Base-by-base conservation (phyloP, 2,113 vertebrate species). In the Climacteris rufus region DNA sequence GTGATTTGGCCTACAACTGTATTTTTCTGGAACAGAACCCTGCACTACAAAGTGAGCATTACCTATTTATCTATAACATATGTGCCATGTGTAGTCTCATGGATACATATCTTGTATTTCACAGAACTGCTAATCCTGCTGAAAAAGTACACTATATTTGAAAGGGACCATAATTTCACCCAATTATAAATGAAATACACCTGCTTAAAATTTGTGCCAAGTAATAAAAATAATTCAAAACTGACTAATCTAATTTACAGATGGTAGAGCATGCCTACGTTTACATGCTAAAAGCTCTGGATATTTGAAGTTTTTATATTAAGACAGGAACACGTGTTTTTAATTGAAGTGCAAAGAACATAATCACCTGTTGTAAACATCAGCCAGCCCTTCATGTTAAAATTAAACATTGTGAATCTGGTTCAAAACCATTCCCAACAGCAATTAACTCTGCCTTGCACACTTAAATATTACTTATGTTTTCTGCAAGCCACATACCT, bases 321-420 rank as follows among this genome's bases (percentile, higher is more conserved):
- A 92, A 71, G 25, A 19, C 49, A 81, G 21, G 7, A 65, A 49
- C 74, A 89, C 11, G 50, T 84, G 92, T n/a, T 77, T 95, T 88
- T 86, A 83, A 90, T 88, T 94, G 12, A 91, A 92, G 65, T 42
- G 37, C 17, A 65, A 89, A 94, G 25, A 83, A 65, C 57, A 59
- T 63, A 90, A 80, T 90, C 56, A 90, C 53, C 52, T 94, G 27
- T 78, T 96, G 94, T 59, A 53, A 90, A 93, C 49, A 83, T 54
- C 65, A 90, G 11, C 4, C 44, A 94, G n/a, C 3, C n/a, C 28
- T 87, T 71, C 42, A 64, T 82, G 53, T 72, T 80, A 90, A 90
- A 82, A 89, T 88, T 84, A 71, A 93, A 78, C 11, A 63, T 92
- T 95, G 64, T 86, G 66, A 90, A 87, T 53, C 60, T 75, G 25